phyloP scores from a whole-genome alignment of 2,113 vertebrate species.

The Platichthys stellatus region DNA sequence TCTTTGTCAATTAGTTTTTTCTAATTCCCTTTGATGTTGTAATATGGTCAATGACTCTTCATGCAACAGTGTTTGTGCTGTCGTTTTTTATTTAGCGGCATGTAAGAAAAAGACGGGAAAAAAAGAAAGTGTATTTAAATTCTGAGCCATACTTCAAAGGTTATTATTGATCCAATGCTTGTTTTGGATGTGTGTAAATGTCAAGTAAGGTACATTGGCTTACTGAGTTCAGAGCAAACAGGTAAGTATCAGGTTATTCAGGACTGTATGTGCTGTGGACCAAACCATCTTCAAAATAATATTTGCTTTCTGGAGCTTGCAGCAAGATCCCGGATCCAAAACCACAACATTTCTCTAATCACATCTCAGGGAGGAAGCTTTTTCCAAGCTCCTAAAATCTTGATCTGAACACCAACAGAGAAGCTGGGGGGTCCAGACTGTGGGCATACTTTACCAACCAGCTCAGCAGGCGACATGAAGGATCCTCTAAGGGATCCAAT shows the following conservation, averaged over 20 bases:
- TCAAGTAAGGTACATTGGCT: background rate
- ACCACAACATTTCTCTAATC: background rate
- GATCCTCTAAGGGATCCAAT: too few species aligned
- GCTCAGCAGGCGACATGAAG: too few species aligned
- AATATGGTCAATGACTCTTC: slow-evolving; percentile 1
- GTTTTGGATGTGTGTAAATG: background rate
- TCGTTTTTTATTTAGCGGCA: background rate
- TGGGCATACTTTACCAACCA: too few species aligned
- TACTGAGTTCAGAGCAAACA: slow-evolving; percentile 26
- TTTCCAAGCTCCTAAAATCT: background rate
- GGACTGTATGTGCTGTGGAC: background rate
- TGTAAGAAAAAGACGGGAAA: background rate
- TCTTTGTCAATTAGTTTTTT: background rate
- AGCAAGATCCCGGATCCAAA: background rate
- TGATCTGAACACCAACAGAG: background rate
- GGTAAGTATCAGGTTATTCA: slow-evolving; percentile 2
- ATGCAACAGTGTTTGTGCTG: slow-evolving; percentile 8
- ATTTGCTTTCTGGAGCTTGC: slow-evolving; percentile 24
- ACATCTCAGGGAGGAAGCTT: background rate
- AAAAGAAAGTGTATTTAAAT: background rate
- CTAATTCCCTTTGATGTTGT: slow-evolving; percentile 7
- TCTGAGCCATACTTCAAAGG: slow-evolving; percentile 20
- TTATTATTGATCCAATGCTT: background rate
- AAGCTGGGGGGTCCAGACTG: too few species aligned
- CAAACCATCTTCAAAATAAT: background rate